Evolutionary conservation across 2,113 vertebrate species (phyloP).

Genomic region (Nothoprocta perdicaria): DNA sequence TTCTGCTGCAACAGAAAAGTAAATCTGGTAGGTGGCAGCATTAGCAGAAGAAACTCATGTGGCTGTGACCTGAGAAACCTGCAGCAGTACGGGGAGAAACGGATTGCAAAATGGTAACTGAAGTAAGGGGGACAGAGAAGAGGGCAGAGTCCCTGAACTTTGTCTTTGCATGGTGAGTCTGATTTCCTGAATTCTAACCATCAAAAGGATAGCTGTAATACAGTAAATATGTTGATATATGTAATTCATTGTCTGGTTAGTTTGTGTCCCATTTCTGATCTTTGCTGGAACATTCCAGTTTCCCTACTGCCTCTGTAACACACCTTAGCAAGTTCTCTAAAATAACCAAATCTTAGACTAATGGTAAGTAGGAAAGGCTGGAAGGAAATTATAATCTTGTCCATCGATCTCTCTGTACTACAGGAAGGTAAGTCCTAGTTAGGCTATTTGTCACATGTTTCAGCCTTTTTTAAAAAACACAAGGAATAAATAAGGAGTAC

Average conservation of each 20-base stretch:
- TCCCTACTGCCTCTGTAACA: not conserved
- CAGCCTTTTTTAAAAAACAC: not conserved
- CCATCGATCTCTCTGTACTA: not conserved
- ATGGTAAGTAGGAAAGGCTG: not conserved
- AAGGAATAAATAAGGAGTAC: not conserved
- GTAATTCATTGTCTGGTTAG: not conserved
- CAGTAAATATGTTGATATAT: not conserved
- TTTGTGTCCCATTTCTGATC: not conserved
- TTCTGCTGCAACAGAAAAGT: conserved; percentile 83
- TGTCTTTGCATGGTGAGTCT: conserved; percentile 71
- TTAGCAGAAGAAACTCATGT: conserved; percentile 73
- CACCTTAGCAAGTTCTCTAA: not conserved
- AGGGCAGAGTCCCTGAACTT: conserved; percentile 46
- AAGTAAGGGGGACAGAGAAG: conserved; percentile 50
- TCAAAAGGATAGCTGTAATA: conserved; percentile 4
- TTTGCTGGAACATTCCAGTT: not conserved
- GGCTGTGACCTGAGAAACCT: conserved; percentile 67
- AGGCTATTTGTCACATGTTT: not conserved
- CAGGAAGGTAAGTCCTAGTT: not conserved
- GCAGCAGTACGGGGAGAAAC: conserved; percentile 50
- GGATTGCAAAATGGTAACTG: conserved; percentile 59
- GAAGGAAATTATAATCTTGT: not conserved
- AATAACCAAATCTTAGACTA: not conserved
- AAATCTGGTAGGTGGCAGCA: conserved; percentile 81
- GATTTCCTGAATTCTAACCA: conserved; percentile 53